Evolutionary conservation across 2,113 vertebrate species (phyloP).

Genomic region (Pantherophis guttatus): DNA sequence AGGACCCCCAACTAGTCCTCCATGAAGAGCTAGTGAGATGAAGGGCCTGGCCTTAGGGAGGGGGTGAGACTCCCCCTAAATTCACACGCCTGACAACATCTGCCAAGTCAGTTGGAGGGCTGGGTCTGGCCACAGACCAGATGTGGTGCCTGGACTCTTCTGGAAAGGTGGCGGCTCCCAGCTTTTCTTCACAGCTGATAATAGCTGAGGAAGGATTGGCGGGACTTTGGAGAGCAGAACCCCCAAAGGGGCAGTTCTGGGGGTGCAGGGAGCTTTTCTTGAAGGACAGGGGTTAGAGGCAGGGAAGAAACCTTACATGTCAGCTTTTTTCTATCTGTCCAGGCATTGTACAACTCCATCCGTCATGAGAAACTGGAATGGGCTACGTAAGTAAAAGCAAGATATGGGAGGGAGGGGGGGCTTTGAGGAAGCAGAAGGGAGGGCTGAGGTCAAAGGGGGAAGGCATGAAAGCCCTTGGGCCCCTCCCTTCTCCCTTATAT

Average conservation of each 20-base stretch:
- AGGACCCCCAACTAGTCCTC: not conserved
- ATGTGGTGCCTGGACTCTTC: not conserved
- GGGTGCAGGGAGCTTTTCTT: not conserved
- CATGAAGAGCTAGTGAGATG: not conserved
- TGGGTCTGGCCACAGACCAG: not conserved
- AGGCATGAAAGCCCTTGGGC: not conserved
- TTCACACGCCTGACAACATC: not conserved
- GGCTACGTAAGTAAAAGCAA: slow-evolving; percentile 67
- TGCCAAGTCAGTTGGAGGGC: not conserved
- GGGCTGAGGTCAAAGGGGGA: not conserved
- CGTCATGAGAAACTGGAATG: slow-evolving; percentile 84
- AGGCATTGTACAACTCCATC: slow-evolving; percentile 84
- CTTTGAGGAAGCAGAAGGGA: not conserved
- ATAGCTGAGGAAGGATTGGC: not conserved
- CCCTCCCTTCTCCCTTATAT: not conserved
- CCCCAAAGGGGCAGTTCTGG: not conserved
- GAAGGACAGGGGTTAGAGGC: not conserved
- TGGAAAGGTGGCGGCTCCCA: not conserved
- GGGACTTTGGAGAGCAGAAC: not conserved
- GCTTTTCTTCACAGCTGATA: not conserved
- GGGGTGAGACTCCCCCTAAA: not conserved
- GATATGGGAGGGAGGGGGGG: fast-evolving
- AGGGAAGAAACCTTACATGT: not conserved
- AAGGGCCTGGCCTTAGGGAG: not conserved
- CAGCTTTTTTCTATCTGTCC: slow-evolving; percentile 23